These are phyloP conservation scores for Oryctolagus cuniculus DNA, from an alignment of 2,113 vertebrate species.

Conservation along the genomic window mOryCun1.1 NC_091443.1:104182001-104182500, in stretches of 20 bases:
- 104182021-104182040: accelerated
- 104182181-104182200: neutral
- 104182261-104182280: neutral
- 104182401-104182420: neutral
- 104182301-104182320: neutral
- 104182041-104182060: accelerated
- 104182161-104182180: neutral
- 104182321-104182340: conserved; percentile 35
- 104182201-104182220: accelerated
- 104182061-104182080: accelerated
- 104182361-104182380: neutral
- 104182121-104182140: neutral
- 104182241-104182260: too few species aligned
- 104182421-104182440: conserved; percentile 36
- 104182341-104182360: conserved; percentile 29
- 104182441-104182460: neutral
- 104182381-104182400: neutral
- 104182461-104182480: neutral
- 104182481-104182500: neutral
- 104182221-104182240: neutral
- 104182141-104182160: neutral
- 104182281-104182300: neutral
- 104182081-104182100: neutral
- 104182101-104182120: neutral
- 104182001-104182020: accelerated